Evolutionary conservation across 2,888 invertebrate species (phyloP), one percentile per base, ranked within the genome.

Genomic region (Callyntrura sp.): DNA sequence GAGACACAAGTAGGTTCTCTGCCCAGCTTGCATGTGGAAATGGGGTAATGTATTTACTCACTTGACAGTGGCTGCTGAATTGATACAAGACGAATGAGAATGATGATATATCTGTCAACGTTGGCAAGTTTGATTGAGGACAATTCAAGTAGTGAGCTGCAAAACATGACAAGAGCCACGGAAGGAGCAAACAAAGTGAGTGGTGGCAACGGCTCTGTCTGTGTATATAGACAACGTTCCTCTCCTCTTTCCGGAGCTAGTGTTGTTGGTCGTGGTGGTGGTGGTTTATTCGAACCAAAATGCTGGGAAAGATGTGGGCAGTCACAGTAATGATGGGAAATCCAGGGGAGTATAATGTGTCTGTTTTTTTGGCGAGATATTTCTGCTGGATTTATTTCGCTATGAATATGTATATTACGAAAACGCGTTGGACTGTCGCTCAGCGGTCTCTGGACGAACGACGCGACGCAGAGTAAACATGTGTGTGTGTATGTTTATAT

Each of bases 21-120:
- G 8, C 11, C 6, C 9, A 62, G 51, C 51, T 51, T 35, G 6
- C 6, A 35, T 35, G 6, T 35, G 35, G 6, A 35, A 35, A 35
- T 35, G 35, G 35, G 35, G 35, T 35, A 35, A 35, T 35, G 14
- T 62, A 62, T 20, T 25, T 62, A 28, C 12, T 62, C 14, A 23
- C 62, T 85, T 90, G 85, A 81, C 89, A 73, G 89, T 79, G 79
- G 73, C 85, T 85, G 81, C n/a, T n/a, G 85, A 90, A 90, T 90
- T 85, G 89, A 85, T 81, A 48, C 45, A 81, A 90, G 89, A 90
- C 89, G 81, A 85, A 85, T 90, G 85, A 70, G 89, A 48, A 88
- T 83, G 89, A 85, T 85, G 89, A 90, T 90, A 81, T 90, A 90
- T 85, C 89, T 90, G 89, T 85, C 89, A 90, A 85, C 85, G 81